A percentile compares a stretch with the other conserved stretches of the same genome.
Conservation (phyloP, 2,113 vertebrate genomes). For the Pollachius pollachius region DNA sequence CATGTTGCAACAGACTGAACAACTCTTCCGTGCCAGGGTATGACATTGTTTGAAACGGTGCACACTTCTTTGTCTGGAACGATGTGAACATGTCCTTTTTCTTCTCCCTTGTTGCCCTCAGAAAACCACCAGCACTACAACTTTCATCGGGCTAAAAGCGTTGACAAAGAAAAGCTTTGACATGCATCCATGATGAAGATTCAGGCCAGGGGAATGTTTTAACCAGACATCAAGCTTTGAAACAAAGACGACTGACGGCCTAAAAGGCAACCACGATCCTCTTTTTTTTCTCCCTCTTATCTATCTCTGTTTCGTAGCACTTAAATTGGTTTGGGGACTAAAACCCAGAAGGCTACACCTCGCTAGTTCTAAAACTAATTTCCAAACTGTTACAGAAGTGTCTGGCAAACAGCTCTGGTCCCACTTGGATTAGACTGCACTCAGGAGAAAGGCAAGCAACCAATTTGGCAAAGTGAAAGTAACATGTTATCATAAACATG, state of each 20-base stretch:
- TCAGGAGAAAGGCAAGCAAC: constrained; percentile 45
- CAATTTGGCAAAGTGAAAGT: constrained; percentile 50
- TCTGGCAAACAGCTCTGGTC: constrained; percentile 59
- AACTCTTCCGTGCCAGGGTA: constrained; percentile 39
- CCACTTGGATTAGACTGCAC: constrained; percentile 61
- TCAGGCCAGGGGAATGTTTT: constrained; percentile 34
- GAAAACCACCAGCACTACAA: not conserved
- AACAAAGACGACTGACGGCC: constrained; percentile 11
- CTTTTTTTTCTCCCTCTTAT: not conserved
- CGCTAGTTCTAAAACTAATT: constrained; percentile 66
- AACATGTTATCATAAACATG: constrained; percentile 56
- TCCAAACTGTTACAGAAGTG: constrained; percentile 57
- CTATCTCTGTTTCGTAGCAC: constrained; percentile 14
- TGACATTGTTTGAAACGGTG: constrained; percentile 49
- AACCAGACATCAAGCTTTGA: constrained; percentile 18
- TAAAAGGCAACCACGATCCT: too few relatives aligned
- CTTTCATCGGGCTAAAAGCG: constrained; percentile 51
- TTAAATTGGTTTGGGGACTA: constrained; percentile 60
- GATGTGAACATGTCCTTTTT: constrained; percentile 8
- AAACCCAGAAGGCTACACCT: constrained; percentile 58
- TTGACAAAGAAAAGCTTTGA: constrained; percentile 39
- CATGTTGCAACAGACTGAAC: constrained; percentile 59
- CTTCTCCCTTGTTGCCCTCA: not conserved
- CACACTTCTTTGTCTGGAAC: constrained; percentile 18
- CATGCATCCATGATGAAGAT: constrained; percentile 48